Evolutionary conservation across 2,113 vertebrate genomes (phyloP).

Genomic region (Origma solitaria): DNA sequence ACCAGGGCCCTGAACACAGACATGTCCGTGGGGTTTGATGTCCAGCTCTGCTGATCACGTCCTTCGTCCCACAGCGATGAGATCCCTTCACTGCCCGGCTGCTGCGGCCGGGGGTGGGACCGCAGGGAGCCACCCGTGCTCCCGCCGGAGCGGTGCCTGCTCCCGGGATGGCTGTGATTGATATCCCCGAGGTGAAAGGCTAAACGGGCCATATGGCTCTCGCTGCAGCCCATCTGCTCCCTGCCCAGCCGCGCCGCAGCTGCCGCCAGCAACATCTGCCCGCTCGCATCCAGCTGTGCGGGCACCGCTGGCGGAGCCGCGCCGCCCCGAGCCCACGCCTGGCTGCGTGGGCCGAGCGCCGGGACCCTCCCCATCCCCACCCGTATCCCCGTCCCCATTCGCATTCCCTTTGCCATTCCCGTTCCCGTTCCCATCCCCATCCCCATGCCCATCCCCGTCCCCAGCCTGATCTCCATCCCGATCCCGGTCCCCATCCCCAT

Average conservation of each 20-base stretch:
- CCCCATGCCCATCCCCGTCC: neutral
- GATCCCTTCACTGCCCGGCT: neutral
- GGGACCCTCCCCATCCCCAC: neutral
- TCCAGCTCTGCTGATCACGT: neutral
- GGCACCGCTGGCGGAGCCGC: slow-evolving; percentile 22
- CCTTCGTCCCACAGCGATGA: neutral
- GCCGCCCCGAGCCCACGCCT: neutral
- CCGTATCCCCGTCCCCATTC: neutral
- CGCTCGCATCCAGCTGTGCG: slow-evolving; percentile 70
- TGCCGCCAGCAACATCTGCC: slow-evolving; percentile 75
- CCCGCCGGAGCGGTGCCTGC: slow-evolving; percentile 24
- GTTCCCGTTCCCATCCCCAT: neutral
- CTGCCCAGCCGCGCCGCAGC: slow-evolving; percentile 72
- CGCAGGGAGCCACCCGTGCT: slow-evolving; percentile 29
- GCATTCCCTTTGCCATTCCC: too few relatives aligned
- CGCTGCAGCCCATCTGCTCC: slow-evolving; percentile 72
- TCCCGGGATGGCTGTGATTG: slow-evolving; percentile 61
- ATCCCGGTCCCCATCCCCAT: neutral
- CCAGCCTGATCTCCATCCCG: neutral
- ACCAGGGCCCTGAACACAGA: neutral
- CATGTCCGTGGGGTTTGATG: neutral
- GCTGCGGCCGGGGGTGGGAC: slow-evolving; percentile 32
- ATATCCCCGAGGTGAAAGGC: slow-evolving; percentile 72
- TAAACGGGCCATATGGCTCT: slow-evolving; percentile 75
- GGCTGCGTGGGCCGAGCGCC: neutral